phyloP scores from a whole-genome alignment of 2,113 vertebrate species.

The Halichoerus grypus region DNA sequence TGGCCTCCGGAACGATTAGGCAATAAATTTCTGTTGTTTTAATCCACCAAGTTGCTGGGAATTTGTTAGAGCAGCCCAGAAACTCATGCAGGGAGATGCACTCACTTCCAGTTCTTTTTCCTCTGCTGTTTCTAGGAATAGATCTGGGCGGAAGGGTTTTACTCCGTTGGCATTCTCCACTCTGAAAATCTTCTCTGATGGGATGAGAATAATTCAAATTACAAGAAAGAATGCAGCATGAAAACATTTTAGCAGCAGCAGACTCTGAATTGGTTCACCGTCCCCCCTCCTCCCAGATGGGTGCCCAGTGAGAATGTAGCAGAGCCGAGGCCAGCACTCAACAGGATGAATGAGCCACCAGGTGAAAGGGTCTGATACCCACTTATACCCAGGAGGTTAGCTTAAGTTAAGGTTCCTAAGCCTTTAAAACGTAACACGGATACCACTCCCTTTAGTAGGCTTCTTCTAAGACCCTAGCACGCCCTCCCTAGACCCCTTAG shows the following conservation, averaged over 20 bases:
- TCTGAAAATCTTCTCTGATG: conserved; percentile 94
- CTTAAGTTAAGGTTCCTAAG: neutral
- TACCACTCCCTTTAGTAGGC: neutral
- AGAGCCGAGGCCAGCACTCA: neutral
- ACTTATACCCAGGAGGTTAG: neutral
- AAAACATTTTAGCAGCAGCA: neutral
- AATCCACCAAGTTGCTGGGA: neutral
- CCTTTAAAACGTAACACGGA: neutral
- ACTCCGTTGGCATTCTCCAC: conserved; percentile 88
- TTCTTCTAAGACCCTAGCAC: neutral
- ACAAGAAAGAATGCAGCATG: conserved; percentile 1
- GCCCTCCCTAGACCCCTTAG: neutral
- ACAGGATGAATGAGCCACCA: neutral
- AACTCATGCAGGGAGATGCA: neutral
- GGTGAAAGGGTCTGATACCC: neutral
- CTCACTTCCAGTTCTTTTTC: conserved; percentile 94
- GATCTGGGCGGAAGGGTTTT: conserved; percentile 94
- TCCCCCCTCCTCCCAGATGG: too few species aligned
- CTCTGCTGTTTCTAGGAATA: conserved; percentile 90
- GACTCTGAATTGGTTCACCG: neutral
- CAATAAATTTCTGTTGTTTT: neutral
- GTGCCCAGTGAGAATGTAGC: neutral
- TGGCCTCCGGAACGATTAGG: neutral
- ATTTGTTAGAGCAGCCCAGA: neutral
- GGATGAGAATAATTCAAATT: neutral